phyloP scores from a whole-genome alignment of 2,888 invertebrate species.

The Philopedon plagiatum region DNA sequence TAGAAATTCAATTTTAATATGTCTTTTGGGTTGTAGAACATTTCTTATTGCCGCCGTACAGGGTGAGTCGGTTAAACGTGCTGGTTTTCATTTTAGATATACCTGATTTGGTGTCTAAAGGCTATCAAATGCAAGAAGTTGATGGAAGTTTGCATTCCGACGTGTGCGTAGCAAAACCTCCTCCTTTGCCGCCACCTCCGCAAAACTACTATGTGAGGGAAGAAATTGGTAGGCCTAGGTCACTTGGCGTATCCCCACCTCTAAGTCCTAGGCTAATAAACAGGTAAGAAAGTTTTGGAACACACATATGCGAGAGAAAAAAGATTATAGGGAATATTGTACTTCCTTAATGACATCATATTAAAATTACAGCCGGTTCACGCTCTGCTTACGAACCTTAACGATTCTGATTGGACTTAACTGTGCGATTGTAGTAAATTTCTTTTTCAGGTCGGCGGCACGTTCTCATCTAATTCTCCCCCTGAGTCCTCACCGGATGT shows the following conservation, averaged over 20 bases:
- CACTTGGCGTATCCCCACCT: background rate
- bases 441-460: slow-evolving; percentile 62
- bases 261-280: slow-evolving; percentile 2
- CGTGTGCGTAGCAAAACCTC: slow-evolving; percentile 69
- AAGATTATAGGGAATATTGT: too few species aligned
- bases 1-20: background rate
- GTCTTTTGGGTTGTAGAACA: background rate
- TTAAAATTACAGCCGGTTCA: too few species aligned
- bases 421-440: slow-evolving; percentile 1
- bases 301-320: too few species aligned
- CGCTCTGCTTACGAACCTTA: too few species aligned
- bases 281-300: too few species aligned
- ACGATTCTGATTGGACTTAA: background rate
- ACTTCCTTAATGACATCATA: too few species aligned
- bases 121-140: slow-evolving; percentile 66
- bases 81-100: slow-evolving; percentile 71
- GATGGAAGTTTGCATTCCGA: slow-evolving; percentile 62
- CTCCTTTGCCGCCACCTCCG: slow-evolving; percentile 78
- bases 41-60: too few species aligned
- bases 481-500: slow-evolving; percentile 64
- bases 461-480: slow-evolving; percentile 65
- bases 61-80: too few species aligned
- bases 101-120: slow-evolving; percentile 74
- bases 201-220: slow-evolving; percentile 65
- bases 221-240: background rate